Conservation (phyloP, 64 coral and sea anemone genomes). For the Porites lutea region DNA sequence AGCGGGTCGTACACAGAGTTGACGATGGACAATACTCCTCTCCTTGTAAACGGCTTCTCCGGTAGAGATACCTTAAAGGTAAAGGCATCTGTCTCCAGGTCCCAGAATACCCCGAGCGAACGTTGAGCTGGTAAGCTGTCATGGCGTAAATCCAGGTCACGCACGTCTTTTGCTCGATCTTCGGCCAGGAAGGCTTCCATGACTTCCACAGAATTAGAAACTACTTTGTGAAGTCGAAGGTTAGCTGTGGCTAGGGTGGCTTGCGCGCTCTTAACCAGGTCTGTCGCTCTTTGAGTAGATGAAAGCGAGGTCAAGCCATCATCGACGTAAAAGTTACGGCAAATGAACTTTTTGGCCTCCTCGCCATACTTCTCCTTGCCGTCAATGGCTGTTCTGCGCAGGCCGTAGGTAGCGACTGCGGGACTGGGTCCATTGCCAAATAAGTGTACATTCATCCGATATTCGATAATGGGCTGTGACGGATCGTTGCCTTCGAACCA, state of each 20-base stretch:
- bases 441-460: constrained; percentile 38
- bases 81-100: constrained; percentile 35
- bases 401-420: constrained; percentile 7
- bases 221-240: constrained; percentile 17
- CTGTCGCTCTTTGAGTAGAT: neutral
- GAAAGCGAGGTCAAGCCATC: constrained; percentile 3
- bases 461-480: constrained; percentile 2
- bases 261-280: constrained; percentile 25
- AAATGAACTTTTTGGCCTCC: constrained; percentile 13
- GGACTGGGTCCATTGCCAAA: constrained; percentile 40
- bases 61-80: constrained; percentile 48
- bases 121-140: constrained; percentile 47
- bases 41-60: constrained; percentile 58
- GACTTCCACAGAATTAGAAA: constrained; percentile 28
- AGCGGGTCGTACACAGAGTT: constrained; percentile 55
- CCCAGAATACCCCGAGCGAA: constrained; percentile 43
- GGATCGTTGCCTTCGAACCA: constrained; percentile 18
- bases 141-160: constrained; percentile 10
- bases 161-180: constrained; percentile 32
- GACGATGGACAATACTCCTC: constrained; percentile 33
- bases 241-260: too few relatives aligned
- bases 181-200: constrained; percentile 37
- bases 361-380: constrained; percentile 21
- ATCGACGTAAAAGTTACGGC: constrained; percentile 28
- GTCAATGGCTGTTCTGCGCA: constrained; percentile 17